Base-by-base conservation (phyloP, 1,140 invertebrate genomes). In the Gonatopus flavifemur region DNA sequence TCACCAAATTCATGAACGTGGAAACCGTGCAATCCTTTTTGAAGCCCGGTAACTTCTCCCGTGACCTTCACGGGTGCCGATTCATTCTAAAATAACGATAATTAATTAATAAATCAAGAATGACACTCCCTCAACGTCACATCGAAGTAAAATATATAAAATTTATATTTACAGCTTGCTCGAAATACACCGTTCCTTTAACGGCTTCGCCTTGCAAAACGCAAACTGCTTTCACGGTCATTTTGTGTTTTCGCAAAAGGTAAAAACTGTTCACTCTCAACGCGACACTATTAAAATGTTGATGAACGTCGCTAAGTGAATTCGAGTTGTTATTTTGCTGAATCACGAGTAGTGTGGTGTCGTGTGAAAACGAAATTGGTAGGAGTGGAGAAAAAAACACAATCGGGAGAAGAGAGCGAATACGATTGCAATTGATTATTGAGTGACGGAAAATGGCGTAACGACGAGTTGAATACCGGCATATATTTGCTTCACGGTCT, bases 1-100 rank as follows among this genome's bases (percentile, higher is more conserved):
- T 98, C 96, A 1, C 96, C 97, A 73, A 94, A 97, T 80, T 98
- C 89, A 70, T 99, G 97, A 42, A 99, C 85, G 72, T 99, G 97
- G 79, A 99, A 98, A 22, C 96, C 95, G 72, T 95, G 93, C 19
- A 81, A 62, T 9, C 90, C 90, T 61, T 84, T 76, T 10, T 78
- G 68, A 30, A 94, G 71, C 6, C 90, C 90, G 18, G 62, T 78
- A 10, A 94, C 77, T 71, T 89, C 81, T 12, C 91, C 91, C 18
- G 81, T 84, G 12, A 94, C 81, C 53, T 80, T 80, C 3, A 90
- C 86, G 1, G 82, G 77, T 19, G 67, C 62, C 22, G 73, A 74
- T 20, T 69, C 71, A 43, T 69, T 64, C 83, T 86, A 41, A 20
- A 56, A 64, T 48, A 20, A 47, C 40, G 24, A 40, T 4, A n/a